Evolutionary conservation across 2,888 invertebrate species (phyloP).

Genomic region (Diachrysia chrysitis): DNA sequence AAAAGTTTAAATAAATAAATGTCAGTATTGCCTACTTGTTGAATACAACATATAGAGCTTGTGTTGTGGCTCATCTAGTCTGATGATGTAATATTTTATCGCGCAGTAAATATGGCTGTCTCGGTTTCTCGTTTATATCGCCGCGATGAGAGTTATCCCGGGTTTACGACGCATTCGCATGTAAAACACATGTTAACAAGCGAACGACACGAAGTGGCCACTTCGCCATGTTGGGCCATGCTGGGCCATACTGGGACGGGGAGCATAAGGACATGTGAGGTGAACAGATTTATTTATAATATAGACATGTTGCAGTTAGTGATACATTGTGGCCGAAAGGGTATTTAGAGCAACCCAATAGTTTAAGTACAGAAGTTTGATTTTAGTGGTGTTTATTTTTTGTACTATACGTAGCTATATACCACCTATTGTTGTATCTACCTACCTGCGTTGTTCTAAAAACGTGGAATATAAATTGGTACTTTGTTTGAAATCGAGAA

Average conservation of each 20-base stretch:
- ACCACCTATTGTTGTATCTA: too few relatives aligned
- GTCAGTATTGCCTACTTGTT: not conserved
- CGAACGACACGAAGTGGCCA: not conserved
- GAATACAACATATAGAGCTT: not conserved
- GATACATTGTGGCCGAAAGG: not conserved
- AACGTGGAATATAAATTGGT: too few relatives aligned
- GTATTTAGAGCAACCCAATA: not conserved
- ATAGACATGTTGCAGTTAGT: too few relatives aligned
- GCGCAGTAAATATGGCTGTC: not conserved
- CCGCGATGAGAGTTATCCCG: not conserved
- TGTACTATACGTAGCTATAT: too few relatives aligned
- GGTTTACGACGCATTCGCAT: slow-evolving; percentile 4
- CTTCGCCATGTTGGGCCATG: too few relatives aligned
- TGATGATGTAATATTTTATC: not conserved
- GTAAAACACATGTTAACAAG: slow-evolving; percentile 2
- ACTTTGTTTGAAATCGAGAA: too few relatives aligned
- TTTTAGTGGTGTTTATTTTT: not conserved
- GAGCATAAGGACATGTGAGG: too few relatives aligned
- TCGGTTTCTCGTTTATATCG: not conserved
- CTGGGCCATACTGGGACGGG: too few relatives aligned
- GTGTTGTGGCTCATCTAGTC: not conserved
- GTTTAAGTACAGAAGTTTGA: not conserved
- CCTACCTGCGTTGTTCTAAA: too few relatives aligned
- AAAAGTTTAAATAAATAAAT: too few relatives aligned
- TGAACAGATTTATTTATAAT: too few relatives aligned